Evolutionary conservation across 2,888 invertebrate genomes (phyloP).

Genomic region (Campaea margaritaria): DNA sequence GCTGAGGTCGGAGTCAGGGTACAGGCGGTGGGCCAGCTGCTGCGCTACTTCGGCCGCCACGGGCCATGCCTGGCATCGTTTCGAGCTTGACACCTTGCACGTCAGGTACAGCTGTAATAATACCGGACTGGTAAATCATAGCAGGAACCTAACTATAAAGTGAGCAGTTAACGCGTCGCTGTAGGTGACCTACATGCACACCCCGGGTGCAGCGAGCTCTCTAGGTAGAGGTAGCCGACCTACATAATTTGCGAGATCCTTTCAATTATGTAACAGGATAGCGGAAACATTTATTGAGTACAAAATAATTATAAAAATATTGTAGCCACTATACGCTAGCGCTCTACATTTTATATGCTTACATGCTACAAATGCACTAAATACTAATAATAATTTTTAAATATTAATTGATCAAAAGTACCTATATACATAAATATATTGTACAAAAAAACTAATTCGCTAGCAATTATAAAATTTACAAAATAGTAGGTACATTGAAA

Average conservation of each 20-base stretch:
- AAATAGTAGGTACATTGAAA: background rate
- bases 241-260: conserved; percentile 1
- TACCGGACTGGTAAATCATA: conserved; percentile 17
- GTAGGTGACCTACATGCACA: conserved; percentile 18
- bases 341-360: too few species aligned
- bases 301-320: too few species aligned
- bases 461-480: background rate
- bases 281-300: too few species aligned
- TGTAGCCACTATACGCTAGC: too few species aligned
- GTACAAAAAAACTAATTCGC: background rate
- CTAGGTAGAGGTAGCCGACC: too few species aligned
- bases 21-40: conserved; percentile 36
- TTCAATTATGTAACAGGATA: background rate
- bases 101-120: conserved; percentile 53
- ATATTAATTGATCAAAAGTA: background rate
- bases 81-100: conserved; percentile 43
- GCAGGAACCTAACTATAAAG: background rate
- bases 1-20: conserved; percentile 38
- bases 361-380: too few species aligned
- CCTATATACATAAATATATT: background rate
- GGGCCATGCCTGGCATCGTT: conserved; percentile 57
- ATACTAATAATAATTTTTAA: too few species aligned
- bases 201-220: conserved; percentile 13
- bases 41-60: conserved; percentile 40
- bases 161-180: conserved; percentile 26